Evolutionary conservation across 2,797 vertebrate species (phyloP).

Genomic region (Adrianichthys oophorus): DNA sequence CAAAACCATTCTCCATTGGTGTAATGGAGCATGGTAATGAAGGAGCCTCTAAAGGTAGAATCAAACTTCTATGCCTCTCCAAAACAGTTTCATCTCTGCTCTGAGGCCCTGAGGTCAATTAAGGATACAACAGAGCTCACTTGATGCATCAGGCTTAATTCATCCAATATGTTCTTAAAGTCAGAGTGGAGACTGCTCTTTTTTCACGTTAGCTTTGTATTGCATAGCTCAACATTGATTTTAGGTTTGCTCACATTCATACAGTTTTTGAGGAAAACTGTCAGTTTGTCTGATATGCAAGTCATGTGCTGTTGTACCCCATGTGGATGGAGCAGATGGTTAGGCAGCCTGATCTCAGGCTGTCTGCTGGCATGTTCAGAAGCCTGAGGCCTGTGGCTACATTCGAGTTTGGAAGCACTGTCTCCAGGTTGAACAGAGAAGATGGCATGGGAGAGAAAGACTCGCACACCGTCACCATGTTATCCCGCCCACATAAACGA

Average conservation of each 20-base stretch:
- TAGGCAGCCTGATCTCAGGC: slow-evolving; percentile 33
- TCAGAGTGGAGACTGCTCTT: slow-evolving; percentile 15
- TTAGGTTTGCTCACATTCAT: slow-evolving; percentile 3
- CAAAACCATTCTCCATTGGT: slow-evolving; percentile 46
- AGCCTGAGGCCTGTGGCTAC: slow-evolving; percentile 33
- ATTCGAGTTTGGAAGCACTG: slow-evolving; percentile 24
- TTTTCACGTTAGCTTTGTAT: not conserved
- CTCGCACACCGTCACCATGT: slow-evolving; percentile 27
- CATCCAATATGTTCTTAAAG: slow-evolving; percentile 45
- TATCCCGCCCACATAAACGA: slow-evolving; percentile 36
- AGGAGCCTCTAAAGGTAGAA: slow-evolving; percentile 38
- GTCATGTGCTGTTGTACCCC: slow-evolving; percentile 38
- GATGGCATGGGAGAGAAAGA: not conserved
- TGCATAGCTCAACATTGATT: slow-evolving; percentile 29
- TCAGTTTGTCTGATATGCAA: slow-evolving; percentile 29
- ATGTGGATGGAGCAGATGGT: slow-evolving; percentile 52
- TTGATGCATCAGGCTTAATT: slow-evolving; percentile 47
- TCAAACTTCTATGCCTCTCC: slow-evolving; percentile 50
- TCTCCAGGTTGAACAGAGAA: slow-evolving; percentile 21
- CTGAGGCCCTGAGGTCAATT: slow-evolving; percentile 53
- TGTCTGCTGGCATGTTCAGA: slow-evolving; percentile 35
- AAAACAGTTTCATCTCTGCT: slow-evolving; percentile 53
- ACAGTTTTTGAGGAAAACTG: slow-evolving; percentile 9
- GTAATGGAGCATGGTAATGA: slow-evolving; percentile 64
- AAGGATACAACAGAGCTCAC: slow-evolving; percentile 45